phyloP scores from a whole-genome alignment of 1,140 invertebrate species.

The Branchinecta lindahli region DNA sequence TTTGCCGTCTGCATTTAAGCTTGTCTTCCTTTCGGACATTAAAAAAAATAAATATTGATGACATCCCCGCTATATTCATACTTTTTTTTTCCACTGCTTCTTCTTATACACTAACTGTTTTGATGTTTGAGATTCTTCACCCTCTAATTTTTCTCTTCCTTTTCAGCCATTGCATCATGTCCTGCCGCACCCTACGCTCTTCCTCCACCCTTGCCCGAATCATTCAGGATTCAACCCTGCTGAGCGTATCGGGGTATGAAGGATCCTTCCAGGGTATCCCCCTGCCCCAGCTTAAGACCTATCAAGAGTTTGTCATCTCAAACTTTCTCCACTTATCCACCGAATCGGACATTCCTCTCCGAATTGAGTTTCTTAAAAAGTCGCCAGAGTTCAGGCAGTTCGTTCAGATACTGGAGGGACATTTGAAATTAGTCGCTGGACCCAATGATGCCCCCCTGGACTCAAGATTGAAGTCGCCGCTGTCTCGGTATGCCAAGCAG shows the following conservation, averaged over 20 bases:
- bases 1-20: too few species aligned
- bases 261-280: not conserved
- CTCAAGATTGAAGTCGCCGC: not conserved
- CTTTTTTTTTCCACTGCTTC: too few species aligned
- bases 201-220: not conserved
- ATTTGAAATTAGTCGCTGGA: not conserved
- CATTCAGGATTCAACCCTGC: not conserved
- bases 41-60: too few species aligned
- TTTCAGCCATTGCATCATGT: not conserved
- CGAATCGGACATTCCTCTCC: not conserved
- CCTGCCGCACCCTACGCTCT: not conserved
- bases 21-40: too few species aligned
- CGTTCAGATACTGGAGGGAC: not conserved
- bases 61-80: too few species aligned
- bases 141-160: not conserved
- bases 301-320: not conserved
- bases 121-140: not conserved
- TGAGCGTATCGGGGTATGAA: not conserved
- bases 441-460: not conserved
- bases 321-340: constrained; percentile 12
- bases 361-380: not conserved
- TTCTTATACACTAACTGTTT: not conserved
- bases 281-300: not conserved
- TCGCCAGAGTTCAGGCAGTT: not conserved
- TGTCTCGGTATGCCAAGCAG: not conserved